Base-by-base conservation (phyloP, 2,888 invertebrate genomes). In the Hirtodrosophila histrioides region DNA sequence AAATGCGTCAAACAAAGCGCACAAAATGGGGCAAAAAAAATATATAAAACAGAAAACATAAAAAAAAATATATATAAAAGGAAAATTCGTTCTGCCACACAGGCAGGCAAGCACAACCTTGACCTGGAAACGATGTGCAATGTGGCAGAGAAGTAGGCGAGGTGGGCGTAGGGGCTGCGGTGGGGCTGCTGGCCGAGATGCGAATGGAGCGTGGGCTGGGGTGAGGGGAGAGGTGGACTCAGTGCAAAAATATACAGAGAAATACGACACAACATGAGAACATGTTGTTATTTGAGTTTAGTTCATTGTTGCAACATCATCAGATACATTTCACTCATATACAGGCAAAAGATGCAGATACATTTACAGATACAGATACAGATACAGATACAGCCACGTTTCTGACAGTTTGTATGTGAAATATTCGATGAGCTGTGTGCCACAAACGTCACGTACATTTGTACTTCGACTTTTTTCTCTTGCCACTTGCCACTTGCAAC, bases 51-150 rank as follows among this genome's bases (percentile, higher is more conserved):
- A 43, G n/a, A n/a, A n/a, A n/a, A n/a, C n/a, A n/a, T 29, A 27
- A 12, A 45, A 17, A 51, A 17, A 46, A 24, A 50, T n/a, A n/a
- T n/a, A 45, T 53, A 36, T 43, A 51, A 56, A 41, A 0, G 35
- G 23, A 44, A 31, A 40, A 51, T 61, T 54, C 44, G 24, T 24
- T 63, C 39, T 48, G 51, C 55, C 55, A 48, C 63, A 55, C 54
- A 60, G 17, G 75, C 69, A 48, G 41, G 75, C 68, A 74, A 69
- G 60, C 63, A 64, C 87, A 90, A 90, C 90, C 90, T 90, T 90
- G 90, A 91, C 90, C 90, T 91, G 90, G 64, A 91, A 89, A 90
- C 57, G 68, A 43, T 40, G 82, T 76, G 80, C 76, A 81, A 75
- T 71, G 73, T 48, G 53, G 55, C 45, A 37, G 17, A 31, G 31